Conservation (phyloP, 2,888 invertebrate species). For the Platycheirus albimanus region DNA sequence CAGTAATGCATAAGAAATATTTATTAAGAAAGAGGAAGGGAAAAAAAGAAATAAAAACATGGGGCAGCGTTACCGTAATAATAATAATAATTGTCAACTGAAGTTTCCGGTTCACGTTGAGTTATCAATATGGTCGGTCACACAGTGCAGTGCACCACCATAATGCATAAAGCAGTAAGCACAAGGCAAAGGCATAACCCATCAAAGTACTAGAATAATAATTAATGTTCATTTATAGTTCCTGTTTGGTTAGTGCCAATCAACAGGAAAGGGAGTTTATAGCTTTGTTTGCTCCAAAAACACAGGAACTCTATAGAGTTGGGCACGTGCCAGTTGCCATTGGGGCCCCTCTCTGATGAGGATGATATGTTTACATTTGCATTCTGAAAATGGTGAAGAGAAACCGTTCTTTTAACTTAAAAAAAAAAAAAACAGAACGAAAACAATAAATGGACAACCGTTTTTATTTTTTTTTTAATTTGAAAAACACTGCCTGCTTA, state of each 20-base stretch:
- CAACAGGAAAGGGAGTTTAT: conserved; percentile 58
- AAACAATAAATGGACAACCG: conserved; percentile 42
- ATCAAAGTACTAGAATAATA: conserved; percentile 59
- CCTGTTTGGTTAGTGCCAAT: conserved; percentile 46
- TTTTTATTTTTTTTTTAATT: conserved; percentile 21
- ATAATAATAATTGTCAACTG: conserved; percentile 68
- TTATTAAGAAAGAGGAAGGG: no score
- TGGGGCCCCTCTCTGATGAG: conserved; percentile 20
- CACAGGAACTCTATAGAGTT: conserved; percentile 65
- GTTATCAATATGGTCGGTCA: conserved; percentile 45
- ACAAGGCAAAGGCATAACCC: conserved; percentile 1
- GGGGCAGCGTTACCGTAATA: conserved; percentile 55
- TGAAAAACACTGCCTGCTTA: neutral
- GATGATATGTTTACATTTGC: conserved; percentile 68
- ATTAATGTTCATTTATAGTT: conserved; percentile 67
- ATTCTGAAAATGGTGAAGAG: conserved; percentile 64
- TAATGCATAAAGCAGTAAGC: conserved; percentile 16
- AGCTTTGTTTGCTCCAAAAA: conserved; percentile 67
- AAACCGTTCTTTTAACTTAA: conserved; percentile 60
- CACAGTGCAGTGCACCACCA: conserved; percentile 1
- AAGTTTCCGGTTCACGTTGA: conserved; percentile 68
- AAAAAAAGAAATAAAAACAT: conserved; percentile 7
- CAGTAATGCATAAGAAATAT: conserved; percentile 50
- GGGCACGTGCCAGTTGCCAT: conserved; percentile 63
- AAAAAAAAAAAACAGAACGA: neutral